phyloP scores from a whole-genome alignment of 53 echinoderm and acorn worm genomes.

The Stichopus horrens region DNA sequence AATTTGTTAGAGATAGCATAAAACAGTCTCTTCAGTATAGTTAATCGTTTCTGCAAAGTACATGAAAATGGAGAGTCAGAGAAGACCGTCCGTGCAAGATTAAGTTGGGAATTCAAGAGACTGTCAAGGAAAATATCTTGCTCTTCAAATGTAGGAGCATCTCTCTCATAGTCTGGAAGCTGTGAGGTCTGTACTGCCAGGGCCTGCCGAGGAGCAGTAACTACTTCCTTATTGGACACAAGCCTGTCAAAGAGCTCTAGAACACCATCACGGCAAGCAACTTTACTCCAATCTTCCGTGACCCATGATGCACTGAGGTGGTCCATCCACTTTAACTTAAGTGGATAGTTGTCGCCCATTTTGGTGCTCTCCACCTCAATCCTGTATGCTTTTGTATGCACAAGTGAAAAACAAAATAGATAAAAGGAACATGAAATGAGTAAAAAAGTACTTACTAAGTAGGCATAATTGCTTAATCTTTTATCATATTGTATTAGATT shows the following conservation, averaged over 20 bases:
- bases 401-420: no score
- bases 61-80: slow-evolving; percentile 87
- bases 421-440: no score
- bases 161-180: slow-evolving; percentile 94
- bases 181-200: slow-evolving; percentile 92
- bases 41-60: slow-evolving; percentile 79
- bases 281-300: slow-evolving; percentile 83
- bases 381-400: no score
- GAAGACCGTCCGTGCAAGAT: slow-evolving; percentile 80
- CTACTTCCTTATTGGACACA: slow-evolving; percentile 85
- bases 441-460: no score
- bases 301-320: slow-evolving; percentile 97
- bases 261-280: slow-evolving; percentile 83
- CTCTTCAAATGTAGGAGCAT: slow-evolving; percentile 79
- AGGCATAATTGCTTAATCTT: no score
- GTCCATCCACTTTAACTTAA: slow-evolving; percentile 97
- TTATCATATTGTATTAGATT: no score
- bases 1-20: slow-evolving; percentile 93
- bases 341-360: slow-evolving; percentile 76
- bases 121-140: slow-evolving; percentile 91
- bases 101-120: slow-evolving; percentile 77
- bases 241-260: slow-evolving; percentile 80
- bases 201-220: slow-evolving; percentile 76
- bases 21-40: slow-evolving; percentile 77
- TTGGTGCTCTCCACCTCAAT: neutral